Evolutionary conservation across 2,113 vertebrate genomes (phyloP), one percentile per base, ranked within the genome.

Genomic region (Vulpes lagopus): DNA sequence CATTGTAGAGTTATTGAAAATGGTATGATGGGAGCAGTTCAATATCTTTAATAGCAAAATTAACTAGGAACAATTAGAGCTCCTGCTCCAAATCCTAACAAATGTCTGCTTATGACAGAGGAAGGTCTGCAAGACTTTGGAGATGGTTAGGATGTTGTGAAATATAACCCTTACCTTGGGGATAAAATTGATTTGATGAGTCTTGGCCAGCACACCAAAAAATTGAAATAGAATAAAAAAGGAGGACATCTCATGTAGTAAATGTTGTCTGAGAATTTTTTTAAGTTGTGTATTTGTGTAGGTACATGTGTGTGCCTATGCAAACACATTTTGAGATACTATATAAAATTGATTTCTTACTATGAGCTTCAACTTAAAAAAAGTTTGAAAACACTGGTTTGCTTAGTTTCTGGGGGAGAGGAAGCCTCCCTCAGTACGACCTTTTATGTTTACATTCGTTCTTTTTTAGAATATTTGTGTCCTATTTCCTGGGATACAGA

Each of bases 191-290:
- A 64, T 81, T 89, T 60, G 69, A 80, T 81, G 23, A 20, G 4
- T 59, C 64, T 89, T 89, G 87, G 82, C 38, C 55, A 79, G 81
- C 8, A 25, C 12, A 86, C 1, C 43, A 57, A 81, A 84, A 79
- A 38, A 57, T n/a, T 55, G 35, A 84, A 94, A 85, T 22, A 62
- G 83, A 80, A 30, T 69, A 91, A 78, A 82, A 94, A 87, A 35
- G 32, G 71, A 82, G n/a, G n/a, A 22, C 27, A 49, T 82, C 17
- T 86, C 38, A 53, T 65, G 30, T n/a, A 32, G 23, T 51, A 30
- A 96, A 22, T 22, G 0, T 55, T 79, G 53, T 22, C 8, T 88
- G 49, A 74, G 64, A 53, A 23, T 57, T 30, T 11, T 79, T 93
- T 87, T 59, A 17, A 43, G 1, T 79, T 95, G 59, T 69, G 9